Evolutionary conservation across 1,140 invertebrate genomes (phyloP).

Genomic region (Nasonia vitripennis): DNA sequence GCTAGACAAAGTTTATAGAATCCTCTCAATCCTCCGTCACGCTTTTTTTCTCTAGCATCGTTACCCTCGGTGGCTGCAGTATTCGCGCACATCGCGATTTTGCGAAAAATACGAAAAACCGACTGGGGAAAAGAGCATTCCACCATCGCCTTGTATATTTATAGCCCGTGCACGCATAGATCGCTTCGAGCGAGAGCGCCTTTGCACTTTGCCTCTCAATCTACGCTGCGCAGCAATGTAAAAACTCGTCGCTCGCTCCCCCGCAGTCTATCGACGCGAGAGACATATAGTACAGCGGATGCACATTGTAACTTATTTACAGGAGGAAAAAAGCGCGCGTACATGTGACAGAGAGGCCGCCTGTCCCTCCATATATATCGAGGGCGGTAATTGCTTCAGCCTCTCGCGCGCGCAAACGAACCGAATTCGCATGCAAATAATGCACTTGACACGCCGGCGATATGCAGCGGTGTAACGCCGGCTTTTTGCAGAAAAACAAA

Average conservation of each 20-base stretch:
- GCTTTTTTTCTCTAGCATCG: neutral
- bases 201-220: conserved; percentile 22
- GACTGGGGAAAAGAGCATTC: neutral
- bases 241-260: conserved; percentile 14
- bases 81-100: neutral
- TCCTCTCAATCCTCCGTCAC: neutral
- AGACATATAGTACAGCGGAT: neutral
- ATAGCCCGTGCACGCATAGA: neutral
- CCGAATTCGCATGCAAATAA: conserved; percentile 51
- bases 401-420: conserved; percentile 39
- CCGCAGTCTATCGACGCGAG: neutral
- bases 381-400: conserved; percentile 38
- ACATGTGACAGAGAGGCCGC: conserved; percentile 11
- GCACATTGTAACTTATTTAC: conserved; percentile 46
- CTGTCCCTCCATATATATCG: neutral
- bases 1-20: too few species aligned
- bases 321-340: conserved; percentile 21
- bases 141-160: conserved; percentile 21
- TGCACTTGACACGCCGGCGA: conserved; percentile 40
- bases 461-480: neutral
- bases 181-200: neutral
- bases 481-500: conserved; percentile 28
- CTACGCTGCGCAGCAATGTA: neutral
- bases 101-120: conserved; percentile 11
- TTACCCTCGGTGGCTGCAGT: neutral